phyloP scores from a whole-genome alignment of 2,888 invertebrate genomes.

The Macaria liturata region DNA sequence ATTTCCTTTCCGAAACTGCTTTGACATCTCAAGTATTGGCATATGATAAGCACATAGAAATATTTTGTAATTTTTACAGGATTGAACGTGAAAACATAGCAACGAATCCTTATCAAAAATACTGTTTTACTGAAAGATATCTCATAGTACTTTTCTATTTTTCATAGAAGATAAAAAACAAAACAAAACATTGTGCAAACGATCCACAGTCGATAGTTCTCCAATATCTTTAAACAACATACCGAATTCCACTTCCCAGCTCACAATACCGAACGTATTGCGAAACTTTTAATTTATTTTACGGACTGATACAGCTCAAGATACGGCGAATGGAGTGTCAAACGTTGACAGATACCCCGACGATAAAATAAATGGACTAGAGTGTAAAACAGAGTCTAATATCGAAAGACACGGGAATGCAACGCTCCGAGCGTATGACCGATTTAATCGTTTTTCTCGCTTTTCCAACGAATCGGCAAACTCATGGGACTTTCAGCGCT shows the following conservation, averaged over 20 bases:
- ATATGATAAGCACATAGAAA: too few species aligned
- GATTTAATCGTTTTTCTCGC: conserved; percentile 56
- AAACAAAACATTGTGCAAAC: too few species aligned
- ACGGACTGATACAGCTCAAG: conserved; percentile 27
- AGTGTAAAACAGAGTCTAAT: conserved; percentile 39
- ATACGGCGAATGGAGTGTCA: conserved; percentile 34
- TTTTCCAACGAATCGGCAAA: conserved; percentile 61
- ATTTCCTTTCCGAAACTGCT: too few species aligned
- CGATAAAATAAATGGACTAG: conserved; percentile 36
- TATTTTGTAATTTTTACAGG: too few species aligned
- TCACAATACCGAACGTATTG: conserved; percentile 22
- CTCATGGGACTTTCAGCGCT: conserved; percentile 61
- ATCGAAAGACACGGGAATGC: conserved; percentile 44
- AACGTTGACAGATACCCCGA: conserved; percentile 33
- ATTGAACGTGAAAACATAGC: too few species aligned
- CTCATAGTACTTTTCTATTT: too few species aligned
- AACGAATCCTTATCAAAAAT: too few species aligned
- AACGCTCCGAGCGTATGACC: conserved; percentile 39
- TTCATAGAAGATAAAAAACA: too few species aligned
- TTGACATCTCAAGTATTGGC: too few species aligned
- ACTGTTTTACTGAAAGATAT: too few species aligned
- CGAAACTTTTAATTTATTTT: conserved; percentile 33
- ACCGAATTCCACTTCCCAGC: background rate
- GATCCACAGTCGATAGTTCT: too few species aligned
- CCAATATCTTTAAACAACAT: too few species aligned